Conservation (phyloP, 2,113 vertebrate species). For the Brachyhypopomus gauderio region DNA sequence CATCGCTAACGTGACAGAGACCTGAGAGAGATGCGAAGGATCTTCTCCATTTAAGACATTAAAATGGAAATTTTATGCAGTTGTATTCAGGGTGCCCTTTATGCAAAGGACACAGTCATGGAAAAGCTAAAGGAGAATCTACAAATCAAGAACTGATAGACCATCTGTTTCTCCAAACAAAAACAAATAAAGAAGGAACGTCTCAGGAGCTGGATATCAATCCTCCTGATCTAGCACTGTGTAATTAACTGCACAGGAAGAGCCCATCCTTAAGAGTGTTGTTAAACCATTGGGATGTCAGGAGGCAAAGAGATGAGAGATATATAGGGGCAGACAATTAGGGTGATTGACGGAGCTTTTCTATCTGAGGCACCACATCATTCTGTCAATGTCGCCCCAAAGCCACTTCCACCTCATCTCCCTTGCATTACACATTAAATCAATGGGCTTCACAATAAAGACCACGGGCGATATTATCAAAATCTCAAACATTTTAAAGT, state of each 20-base stretch:
- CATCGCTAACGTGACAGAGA: slow-evolving; percentile 9
- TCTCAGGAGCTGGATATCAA: slow-evolving; percentile 58
- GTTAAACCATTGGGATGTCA: slow-evolving; percentile 59
- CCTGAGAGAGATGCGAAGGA: not conserved
- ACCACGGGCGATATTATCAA: not conserved
- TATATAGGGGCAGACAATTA: slow-evolving; percentile 60
- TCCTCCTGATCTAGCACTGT: slow-evolving; percentile 59
- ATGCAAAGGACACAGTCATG: slow-evolving; percentile 32
- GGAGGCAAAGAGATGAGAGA: slow-evolving; percentile 69
- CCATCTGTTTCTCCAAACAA: slow-evolving; percentile 48
- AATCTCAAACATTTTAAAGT: not conserved
- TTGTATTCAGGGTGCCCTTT: slow-evolving; percentile 34
- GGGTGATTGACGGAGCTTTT: slow-evolving; percentile 61
- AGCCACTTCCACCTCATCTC: slow-evolving; percentile 39
- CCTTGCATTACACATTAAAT: slow-evolving; percentile 1
- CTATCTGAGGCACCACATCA: slow-evolving; percentile 61
- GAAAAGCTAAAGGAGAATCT: slow-evolving; percentile 14
- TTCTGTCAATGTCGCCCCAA: slow-evolving; percentile 44
- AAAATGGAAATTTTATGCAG: slow-evolving; percentile 37
- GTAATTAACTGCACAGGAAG: slow-evolving; percentile 72
- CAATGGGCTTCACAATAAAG: not conserved
- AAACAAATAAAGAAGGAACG: slow-evolving; percentile 37
- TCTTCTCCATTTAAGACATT: slow-evolving; percentile 23
- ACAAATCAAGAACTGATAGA: slow-evolving; percentile 38
- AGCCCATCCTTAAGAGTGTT: slow-evolving; percentile 66